Evolutionary conservation across 2,888 invertebrate genomes (phyloP), one percentile per base, ranked within the genome.

Genomic region (Heteropelma amictum): DNA sequence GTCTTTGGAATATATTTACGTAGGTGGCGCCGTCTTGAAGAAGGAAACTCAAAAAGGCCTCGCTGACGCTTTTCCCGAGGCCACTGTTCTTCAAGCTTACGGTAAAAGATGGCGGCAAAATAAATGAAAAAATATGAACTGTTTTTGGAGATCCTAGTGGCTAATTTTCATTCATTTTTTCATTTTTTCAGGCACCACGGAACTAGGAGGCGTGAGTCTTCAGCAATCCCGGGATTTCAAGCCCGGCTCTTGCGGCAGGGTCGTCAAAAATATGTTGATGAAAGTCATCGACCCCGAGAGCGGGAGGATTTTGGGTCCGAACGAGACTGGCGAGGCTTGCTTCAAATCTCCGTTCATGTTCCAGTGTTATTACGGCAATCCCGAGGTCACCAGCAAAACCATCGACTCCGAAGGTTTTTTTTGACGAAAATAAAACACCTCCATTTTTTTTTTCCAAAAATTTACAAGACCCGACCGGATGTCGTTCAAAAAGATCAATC

Each of bases 141-240:
- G 8, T 35, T n/a, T 14, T 28, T 17, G 10, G 35, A 35, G 3
- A 2, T 10, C 3, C 4, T 19, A 4, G 4, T 17, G 6, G n/a
- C 21, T n/a, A 7, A 60, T 42, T n/a, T 38, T 56, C 6, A 4
- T 23, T 47, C 26, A 26, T 19, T 51, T 45, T 23, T 26, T 70
- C 10, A 3, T 10, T 2, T 2, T 10, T 1, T 1, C 58, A 87
- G 87, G 87, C 12, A 79, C 83, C 68, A 85, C 87, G 0, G 87
- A 87, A 75, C 2, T 81, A 3, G 79, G 81, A 3, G 80, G 81
- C n/a, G 0, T 71, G 0, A 21, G 8, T 0, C 5, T 78, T 0
- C 0, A 45, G 0, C 86, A 85, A 72, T 8, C 26, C 0, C 0
- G 7, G 0, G 5, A 61, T 2, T 71, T 72, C 12, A 77, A 74